These are phyloP conservation scores for Eubasilissa splendida DNA, from an alignment of 2,888 invertebrate genomes.

Conservation along the genomic window DNA sequence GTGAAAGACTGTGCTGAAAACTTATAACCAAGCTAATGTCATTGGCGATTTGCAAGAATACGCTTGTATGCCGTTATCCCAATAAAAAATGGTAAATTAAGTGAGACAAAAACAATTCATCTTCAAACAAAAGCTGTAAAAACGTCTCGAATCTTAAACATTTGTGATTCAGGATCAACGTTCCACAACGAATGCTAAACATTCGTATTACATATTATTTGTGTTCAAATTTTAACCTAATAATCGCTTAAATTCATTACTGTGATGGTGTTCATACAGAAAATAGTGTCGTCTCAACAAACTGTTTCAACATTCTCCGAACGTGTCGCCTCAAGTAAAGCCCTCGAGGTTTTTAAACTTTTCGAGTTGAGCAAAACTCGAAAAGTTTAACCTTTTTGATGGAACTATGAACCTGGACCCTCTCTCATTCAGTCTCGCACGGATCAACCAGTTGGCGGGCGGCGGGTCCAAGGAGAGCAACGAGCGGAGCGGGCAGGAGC, in stretches of 20 bases:
- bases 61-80: too few species aligned
- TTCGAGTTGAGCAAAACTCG: slow-evolving; percentile 53
- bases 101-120: not conserved
- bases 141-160: not conserved
- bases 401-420: slow-evolving; percentile 99
- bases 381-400: slow-evolving; percentile 60
- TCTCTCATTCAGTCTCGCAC: slow-evolving; percentile 98
- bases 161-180: not conserved
- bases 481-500: slow-evolving; percentile 90
- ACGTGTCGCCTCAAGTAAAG: slow-evolving; percentile 25
- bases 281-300: slow-evolving; percentile 9
- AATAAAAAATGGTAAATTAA: not conserved
- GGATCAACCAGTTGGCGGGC: slow-evolving; percentile 97
- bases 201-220: not conserved
- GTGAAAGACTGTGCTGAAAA: slow-evolving; percentile 7
- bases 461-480: slow-evolving; percentile 97
- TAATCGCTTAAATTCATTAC: slow-evolving; percentile 7
- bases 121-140: not conserved
- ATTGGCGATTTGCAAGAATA: not conserved
- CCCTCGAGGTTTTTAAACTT: slow-evolving; percentile 53
- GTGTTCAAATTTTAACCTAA: not conserved
- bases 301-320: not conserved
- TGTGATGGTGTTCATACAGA: slow-evolving; percentile 48
- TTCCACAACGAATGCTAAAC: too few species aligned
- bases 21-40: slow-evolving; percentile 36